phyloP scores from a whole-genome alignment of 2,888 invertebrate species.

The Lathronympha strigana region DNA sequence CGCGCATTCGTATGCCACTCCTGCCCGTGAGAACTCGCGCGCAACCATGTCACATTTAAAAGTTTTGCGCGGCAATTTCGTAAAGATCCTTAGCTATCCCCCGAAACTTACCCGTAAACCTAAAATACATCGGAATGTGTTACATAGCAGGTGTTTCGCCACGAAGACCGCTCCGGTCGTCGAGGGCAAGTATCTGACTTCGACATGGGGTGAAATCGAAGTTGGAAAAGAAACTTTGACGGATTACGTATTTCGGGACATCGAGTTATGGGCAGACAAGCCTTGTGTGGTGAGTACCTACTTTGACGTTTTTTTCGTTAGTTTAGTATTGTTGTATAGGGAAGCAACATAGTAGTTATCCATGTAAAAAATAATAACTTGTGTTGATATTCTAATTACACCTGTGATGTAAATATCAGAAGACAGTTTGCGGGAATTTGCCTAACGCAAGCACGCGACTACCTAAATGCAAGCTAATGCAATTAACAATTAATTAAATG shows the following conservation, averaged over 20 bases:
- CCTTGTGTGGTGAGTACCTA: constrained; percentile 86
- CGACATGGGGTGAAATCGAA: constrained; percentile 79
- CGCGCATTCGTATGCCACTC: constrained; percentile 63
- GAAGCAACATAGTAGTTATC: not conserved
- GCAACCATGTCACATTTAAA: constrained; percentile 75
- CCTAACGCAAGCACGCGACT: not conserved
- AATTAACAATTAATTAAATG: constrained; percentile 25
- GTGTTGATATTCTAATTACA: not conserved
- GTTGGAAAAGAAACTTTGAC: constrained; percentile 84
- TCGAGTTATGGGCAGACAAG: constrained; percentile 82
- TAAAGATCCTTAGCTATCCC: constrained; percentile 64
- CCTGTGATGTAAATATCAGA: not conserved
- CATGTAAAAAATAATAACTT: not conserved
- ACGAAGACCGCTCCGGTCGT: constrained; percentile 64
- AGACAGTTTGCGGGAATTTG: not conserved
- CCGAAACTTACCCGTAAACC: constrained; percentile 55
- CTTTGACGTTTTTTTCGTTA: not conserved
- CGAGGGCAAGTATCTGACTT: constrained; percentile 65
- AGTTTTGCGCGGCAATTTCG: constrained; percentile 75
- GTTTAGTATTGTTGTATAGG: not conserved
- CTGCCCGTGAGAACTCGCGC: constrained; percentile 61
- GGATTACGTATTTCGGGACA: constrained; percentile 84
- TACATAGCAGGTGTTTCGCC: constrained; percentile 58
- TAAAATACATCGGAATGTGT: constrained; percentile 49
- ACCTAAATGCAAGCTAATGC: constrained; percentile 11